Percentiles rank a stretch among this genome's conserved stretches.
These are phyloP conservation scores for Octodonta nipae DNA, from an alignment of 2,888 invertebrate genomes.

Conservation along the genomic window DNA sequence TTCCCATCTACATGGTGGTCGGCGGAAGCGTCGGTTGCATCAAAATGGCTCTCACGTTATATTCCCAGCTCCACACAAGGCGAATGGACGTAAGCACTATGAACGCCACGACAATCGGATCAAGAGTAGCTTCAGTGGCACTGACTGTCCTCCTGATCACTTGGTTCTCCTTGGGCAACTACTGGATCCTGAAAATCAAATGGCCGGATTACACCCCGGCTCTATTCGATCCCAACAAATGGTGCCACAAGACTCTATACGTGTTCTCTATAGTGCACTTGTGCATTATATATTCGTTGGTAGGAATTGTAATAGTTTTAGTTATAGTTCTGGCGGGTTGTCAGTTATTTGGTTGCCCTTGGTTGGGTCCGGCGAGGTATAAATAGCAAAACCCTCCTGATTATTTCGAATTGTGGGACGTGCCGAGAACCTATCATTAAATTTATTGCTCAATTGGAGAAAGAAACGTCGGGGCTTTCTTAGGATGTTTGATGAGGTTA, in stretches of 20 bases:
- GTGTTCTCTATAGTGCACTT: constrained; percentile 64
- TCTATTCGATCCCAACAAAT: constrained; percentile 61
- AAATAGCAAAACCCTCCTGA: constrained; percentile 44
- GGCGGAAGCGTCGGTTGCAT: constrained; percentile 63
- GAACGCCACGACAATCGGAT: constrained; percentile 42
- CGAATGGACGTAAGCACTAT: constrained; percentile 33
- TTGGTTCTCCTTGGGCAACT: constrained; percentile 69
- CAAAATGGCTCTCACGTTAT: constrained; percentile 54
- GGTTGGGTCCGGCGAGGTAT: constrained; percentile 50
- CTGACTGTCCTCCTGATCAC: constrained; percentile 56
- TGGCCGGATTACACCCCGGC: constrained; percentile 63
- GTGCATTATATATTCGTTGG: constrained; percentile 51
- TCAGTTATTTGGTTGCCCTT: constrained; percentile 58
- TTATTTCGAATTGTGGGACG: constrained; percentile 32
- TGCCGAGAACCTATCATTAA: constrained; percentile 30
- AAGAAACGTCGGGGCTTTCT: too few species aligned
- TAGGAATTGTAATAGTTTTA: constrained; percentile 44
- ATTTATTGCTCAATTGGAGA: constrained; percentile 6
- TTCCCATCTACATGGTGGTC: constrained; percentile 74
- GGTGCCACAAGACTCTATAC: constrained; percentile 68
- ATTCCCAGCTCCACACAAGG: constrained; percentile 51
- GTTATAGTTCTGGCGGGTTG: constrained; percentile 49
- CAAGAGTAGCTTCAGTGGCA: constrained; percentile 47
- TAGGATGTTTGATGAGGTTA: too few species aligned
- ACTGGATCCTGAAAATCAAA: constrained; percentile 64